Conservation (phyloP, 2,888 invertebrate species). For the Azorinus chamasolen region DNA sequence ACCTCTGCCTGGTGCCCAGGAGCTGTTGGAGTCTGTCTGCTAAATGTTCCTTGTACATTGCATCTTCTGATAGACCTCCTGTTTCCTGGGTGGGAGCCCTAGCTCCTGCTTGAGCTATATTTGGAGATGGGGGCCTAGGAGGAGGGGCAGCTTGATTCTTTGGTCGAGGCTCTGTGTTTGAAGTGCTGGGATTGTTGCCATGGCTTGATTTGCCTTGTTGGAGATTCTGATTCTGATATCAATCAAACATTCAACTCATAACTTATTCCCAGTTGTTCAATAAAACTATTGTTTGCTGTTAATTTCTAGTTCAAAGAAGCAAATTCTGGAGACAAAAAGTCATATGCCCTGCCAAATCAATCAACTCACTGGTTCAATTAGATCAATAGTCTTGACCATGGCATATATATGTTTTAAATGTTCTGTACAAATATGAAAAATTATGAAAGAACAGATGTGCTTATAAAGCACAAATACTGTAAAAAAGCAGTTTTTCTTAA, state of each 20-base stretch:
- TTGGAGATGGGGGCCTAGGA: constrained; percentile 53
- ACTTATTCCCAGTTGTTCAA: too few species aligned
- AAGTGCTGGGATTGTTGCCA: not conserved
- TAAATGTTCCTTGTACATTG: constrained; percentile 73
- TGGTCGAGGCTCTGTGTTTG: constrained; percentile 16
- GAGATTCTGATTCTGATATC: constrained; percentile 2
- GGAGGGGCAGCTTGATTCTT: constrained; percentile 30
- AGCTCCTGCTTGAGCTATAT: constrained; percentile 14
- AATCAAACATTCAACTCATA: not conserved
- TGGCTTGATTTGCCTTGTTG: not conserved
- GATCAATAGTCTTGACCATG: too few species aligned
- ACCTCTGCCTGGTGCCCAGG: constrained; percentile 81
- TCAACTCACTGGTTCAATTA: too few species aligned
- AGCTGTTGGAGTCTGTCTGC: constrained; percentile 81
- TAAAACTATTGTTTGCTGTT: too few species aligned
- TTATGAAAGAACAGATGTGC: too few species aligned
- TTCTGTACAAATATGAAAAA: too few species aligned
- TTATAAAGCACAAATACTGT: too few species aligned
- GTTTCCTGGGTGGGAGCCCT: not conserved
- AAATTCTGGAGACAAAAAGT: too few species aligned
- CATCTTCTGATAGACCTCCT: constrained; percentile 1
- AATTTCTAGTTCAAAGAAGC: too few species aligned
- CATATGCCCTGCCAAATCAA: too few species aligned
- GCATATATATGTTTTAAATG: too few species aligned
- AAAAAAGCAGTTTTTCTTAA: too few species aligned